Evolutionary conservation across 2,888 invertebrate genomes (phyloP).

Genomic region (Globia sparganii): DNA sequence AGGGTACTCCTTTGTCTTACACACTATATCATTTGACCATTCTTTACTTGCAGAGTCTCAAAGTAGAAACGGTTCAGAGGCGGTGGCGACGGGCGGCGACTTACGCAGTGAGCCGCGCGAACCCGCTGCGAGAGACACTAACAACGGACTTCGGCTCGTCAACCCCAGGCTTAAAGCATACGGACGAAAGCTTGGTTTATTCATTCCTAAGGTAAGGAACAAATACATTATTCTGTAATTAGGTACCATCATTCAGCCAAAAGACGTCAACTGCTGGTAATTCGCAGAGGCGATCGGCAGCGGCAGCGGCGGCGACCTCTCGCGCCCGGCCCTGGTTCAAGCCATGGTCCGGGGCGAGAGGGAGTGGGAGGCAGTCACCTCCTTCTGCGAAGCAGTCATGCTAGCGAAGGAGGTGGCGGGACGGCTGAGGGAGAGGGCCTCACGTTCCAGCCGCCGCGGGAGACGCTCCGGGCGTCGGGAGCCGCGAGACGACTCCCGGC

Average conservation of each 20-base stretch:
- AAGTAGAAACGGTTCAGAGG: conserved; percentile 74
- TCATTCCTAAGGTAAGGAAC: conserved; percentile 86
- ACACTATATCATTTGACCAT: conserved; percentile 21
- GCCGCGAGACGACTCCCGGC: too few relatives aligned
- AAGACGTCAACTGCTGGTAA: background rate
- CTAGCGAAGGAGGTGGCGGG: too few relatives aligned
- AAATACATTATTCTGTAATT: background rate
- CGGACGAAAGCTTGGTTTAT: conserved; percentile 86
- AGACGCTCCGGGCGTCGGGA: too few relatives aligned
- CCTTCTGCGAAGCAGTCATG: too few relatives aligned
- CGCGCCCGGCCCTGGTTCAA: too few relatives aligned
- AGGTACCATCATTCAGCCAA: background rate
- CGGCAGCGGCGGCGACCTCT: too few relatives aligned
- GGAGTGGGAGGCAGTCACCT: too few relatives aligned
- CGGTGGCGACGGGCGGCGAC: conserved; percentile 59
- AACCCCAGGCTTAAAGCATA: conserved; percentile 85
- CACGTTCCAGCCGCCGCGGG: too few relatives aligned
- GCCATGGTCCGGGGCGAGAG: too few relatives aligned
- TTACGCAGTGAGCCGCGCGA: conserved; percentile 63
- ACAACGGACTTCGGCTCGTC: conserved; percentile 78
- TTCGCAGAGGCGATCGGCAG: too few relatives aligned
- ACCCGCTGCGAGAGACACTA: conserved; percentile 69
- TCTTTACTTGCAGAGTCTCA: conserved; percentile 75
- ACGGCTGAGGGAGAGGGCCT: too few relatives aligned
- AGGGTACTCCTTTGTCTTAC: background rate